These are phyloP conservation scores for Eupithecia abbreviata DNA, from an alignment of 2,888 invertebrate genomes.

Conservation along the genomic window DNA sequence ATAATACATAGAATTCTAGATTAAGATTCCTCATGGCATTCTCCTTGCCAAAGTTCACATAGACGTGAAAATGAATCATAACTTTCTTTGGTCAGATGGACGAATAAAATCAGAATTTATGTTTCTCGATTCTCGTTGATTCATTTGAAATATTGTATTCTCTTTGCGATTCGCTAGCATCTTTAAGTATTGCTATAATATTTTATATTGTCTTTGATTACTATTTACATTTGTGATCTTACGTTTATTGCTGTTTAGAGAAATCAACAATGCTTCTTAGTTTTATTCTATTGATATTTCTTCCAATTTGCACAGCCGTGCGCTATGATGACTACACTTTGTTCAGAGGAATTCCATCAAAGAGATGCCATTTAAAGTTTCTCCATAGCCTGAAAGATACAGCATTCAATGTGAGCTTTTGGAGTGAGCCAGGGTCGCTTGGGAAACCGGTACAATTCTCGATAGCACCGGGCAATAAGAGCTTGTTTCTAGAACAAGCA, in stretches of 20 bases:
- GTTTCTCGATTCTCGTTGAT: too few relatives aligned
- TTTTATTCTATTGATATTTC: background rate
- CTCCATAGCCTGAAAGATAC: background rate
- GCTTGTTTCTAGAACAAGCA: constrained; percentile 51
- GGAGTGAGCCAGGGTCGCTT: constrained; percentile 60
- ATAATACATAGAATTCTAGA: too few relatives aligned
- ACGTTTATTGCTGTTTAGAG: background rate
- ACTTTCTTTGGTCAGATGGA: too few relatives aligned
- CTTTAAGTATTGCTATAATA: too few relatives aligned
- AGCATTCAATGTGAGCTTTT: constrained; percentile 58
- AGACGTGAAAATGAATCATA: too few relatives aligned
- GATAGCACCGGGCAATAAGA: constrained; percentile 55
- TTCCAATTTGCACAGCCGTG: background rate
- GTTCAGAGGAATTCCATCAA: constrained; percentile 60
- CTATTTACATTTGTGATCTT: too few relatives aligned
- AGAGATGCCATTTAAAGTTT: constrained; percentile 56
- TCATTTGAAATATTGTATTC: too few relatives aligned
- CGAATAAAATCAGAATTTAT: too few relatives aligned
- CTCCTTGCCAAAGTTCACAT: too few relatives aligned
- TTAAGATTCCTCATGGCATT: too few relatives aligned
- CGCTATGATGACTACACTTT: constrained; percentile 58
- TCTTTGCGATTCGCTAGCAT: too few relatives aligned
- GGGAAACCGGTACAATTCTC: constrained; percentile 65
- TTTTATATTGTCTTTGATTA: too few relatives aligned
- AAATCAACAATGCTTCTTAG: background rate